phyloP scores from a whole-genome alignment of 2,888 invertebrate species.

The Girardia tigrina region DNA sequence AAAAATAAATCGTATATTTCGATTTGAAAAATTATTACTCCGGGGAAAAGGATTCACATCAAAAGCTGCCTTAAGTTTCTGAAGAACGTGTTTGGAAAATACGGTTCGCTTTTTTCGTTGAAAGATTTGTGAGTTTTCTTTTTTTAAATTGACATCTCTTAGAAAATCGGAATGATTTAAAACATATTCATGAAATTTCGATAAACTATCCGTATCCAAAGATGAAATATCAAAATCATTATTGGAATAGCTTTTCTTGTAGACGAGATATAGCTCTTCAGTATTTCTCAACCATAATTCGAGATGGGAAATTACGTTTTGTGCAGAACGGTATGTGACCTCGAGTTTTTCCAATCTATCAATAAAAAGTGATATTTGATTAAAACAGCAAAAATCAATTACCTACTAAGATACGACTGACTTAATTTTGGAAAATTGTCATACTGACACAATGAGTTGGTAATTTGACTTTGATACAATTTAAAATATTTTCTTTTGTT shows the following conservation, averaged over 20 bases:
- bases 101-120: neutral
- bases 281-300: neutral
- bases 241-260: neutral
- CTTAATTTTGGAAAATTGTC: constrained; percentile 1
- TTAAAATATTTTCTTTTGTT: neutral
- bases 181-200: neutral
- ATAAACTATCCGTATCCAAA: neutral
- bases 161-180: neutral
- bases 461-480: constrained; percentile 9
- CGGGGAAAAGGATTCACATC: neutral
- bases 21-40: neutral
- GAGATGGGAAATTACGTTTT: neutral
- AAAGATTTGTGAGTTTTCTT: neutral
- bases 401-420: constrained; percentile 17
- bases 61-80: neutral
- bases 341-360: neutral
- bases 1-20: neutral
- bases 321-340: neutral
- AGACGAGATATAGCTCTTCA: neutral
- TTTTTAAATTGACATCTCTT: neutral
- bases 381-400: too few relatives aligned
- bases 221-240: neutral
- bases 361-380: too few relatives aligned
- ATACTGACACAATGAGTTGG: neutral
- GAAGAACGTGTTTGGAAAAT: neutral